Evolutionary conservation across 2,113 vertebrate genomes (phyloP), one percentile per base, ranked within the genome.

Genomic region (Limanda limanda): DNA sequence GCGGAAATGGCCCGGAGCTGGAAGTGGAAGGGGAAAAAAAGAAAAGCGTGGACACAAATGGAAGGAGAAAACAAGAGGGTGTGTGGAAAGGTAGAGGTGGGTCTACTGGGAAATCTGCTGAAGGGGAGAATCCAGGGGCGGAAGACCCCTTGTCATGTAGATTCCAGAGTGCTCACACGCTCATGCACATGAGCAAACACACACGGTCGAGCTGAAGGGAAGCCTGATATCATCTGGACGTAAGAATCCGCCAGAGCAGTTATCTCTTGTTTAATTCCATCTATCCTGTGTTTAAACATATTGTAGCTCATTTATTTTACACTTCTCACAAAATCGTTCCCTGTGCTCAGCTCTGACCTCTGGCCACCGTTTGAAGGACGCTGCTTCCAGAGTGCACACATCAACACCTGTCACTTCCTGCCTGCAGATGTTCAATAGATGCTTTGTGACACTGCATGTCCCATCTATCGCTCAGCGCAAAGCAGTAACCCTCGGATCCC

Each of bases 91-190:
- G 71, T 81, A 63, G 73, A 84, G 68, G 75, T 27, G 59, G 58
- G 52, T 81, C 88, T 47, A 48, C 71, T n/a, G 88, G 85, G 84
- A 89, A 91, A 91, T 91, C 81, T 86, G 76, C 64, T 75, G 61
- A 80, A 79, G 62, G 67, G 59, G 76, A 79, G 56, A 57, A 71
- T 75, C 66, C 56, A 59, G 56, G 57, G 65, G 48, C 62, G 73
- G 75, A 42, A 84, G 69, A 69, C 24, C 63, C 40, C 27, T 48
- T 75, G 77, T 69, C 78, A 86, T 83, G 65, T 25, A 65, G 79
- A 84, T 80, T 31, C 64, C 76, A 1, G n/a, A 71, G 68, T 2
- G 31, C 57, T 75, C 70, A 73, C 67, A 71, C 42, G 11, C 9
- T 60, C 60, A 71, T n/a, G 11, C 67, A 72, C 76, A 71, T 27